Base-by-base conservation (phyloP, 2,113 vertebrate species). In the Parus major region DNA sequence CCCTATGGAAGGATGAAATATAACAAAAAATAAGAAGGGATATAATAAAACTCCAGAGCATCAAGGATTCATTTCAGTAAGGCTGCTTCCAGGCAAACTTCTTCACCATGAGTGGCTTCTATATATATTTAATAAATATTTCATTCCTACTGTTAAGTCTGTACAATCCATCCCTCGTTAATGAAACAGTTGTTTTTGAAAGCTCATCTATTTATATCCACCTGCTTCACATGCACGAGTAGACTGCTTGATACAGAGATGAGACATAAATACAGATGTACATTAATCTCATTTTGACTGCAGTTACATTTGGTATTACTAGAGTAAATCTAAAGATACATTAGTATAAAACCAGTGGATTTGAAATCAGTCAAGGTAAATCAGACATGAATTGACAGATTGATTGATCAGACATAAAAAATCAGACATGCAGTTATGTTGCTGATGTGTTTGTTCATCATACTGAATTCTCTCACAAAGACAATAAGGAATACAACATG, bases 101-200 rank as follows among this genome's bases (percentile, higher is more conserved):
- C 59, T 83, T 86, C 50, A 85, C 59, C 14, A 46, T 18, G 56
- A 88, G 39, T 82, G 19, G 15, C 39, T 93, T 29, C 47, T 86
- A 52, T 73, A 82, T 61, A 81, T 70, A 70, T 47, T 63, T 80
- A 85, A 92, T 95, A 90, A 92, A 95, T 94, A 90, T 94, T 96
- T 93, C 2, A 92, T 95, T 90, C 75, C 23, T 81, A 56, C 63
- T 81, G 1, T 90, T 96, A 87, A 83, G 35, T 35, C 64, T 93
- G 75, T 41, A 92, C 88, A 82, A 94, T 81, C 79, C 52, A 79
- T 61, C 87, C 59, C 39, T 88, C 80, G 70, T 47, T 92, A 97
- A 93, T 85, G 70, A 96, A 95, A 95, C 66, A 44, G 90, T 88
- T 93, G 87, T 90, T 95, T 95, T 86, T 88, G 86, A 91, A 88